Evolutionary conservation across 2,888 invertebrate genomes (phyloP), one percentile per base, ranked within the genome.

Genomic region (Endotricha flammealis): DNA sequence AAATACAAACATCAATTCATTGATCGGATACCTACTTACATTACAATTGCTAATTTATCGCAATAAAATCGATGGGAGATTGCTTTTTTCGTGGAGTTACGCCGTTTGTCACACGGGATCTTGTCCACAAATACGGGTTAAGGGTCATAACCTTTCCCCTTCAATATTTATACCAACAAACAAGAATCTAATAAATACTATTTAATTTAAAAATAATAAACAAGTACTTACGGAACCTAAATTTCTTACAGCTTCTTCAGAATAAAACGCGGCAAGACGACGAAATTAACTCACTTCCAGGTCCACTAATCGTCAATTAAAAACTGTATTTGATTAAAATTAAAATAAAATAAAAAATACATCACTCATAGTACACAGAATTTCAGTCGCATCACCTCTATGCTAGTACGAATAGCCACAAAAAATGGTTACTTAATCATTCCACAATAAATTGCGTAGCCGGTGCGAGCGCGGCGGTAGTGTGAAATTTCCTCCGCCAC

Each of bases 361-460:
- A 43, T 28, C 50, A 50, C 50, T 51, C 24, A 47, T 32, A 45
- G 32, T 37, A 45, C 48, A 47, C 49, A 27, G 39, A 47, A 48
- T 44, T 46, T 46, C 23, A 43, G 33, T 47, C 32, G 46, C 44
- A 57, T 52, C 56, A 64, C 57, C 49, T 35, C 33, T 38, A 36
- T 46, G 50, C 48, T 47, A 40, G 41, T 47, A 55, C 46, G 29
- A 14, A 36, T 36, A 46, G 43, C 42, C 46, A 36, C 25, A 28
- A 39, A 39, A 55, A 60, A 60, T 65, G 67, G 70, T 79, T 80
- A 78, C 73, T 79, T 70, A 82, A 82, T 74, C 77, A 78, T 74
- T 73, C 57, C 67, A 68, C 64, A 66, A 67, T 49, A 66, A 64
- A 65, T 48, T 49, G 57, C 52, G 53, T 51, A 48, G 50, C 56